phyloP scores from a whole-genome alignment of 1,140 invertebrate species.

The Calephelis nemesis region DNA sequence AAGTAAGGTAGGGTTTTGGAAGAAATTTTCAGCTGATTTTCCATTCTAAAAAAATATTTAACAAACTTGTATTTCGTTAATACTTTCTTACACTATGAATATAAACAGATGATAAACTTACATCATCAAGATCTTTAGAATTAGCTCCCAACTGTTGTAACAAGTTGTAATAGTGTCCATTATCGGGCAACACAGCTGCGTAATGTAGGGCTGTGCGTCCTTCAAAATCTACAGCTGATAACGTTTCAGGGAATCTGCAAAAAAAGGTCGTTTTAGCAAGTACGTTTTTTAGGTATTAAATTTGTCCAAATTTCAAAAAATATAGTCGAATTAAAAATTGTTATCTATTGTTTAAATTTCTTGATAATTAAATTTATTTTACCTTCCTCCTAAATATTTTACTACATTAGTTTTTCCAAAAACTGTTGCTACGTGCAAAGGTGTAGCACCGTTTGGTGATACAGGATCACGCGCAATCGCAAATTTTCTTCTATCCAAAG shows the following conservation, averaged over 20 bases:
- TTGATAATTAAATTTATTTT: conserved; percentile 24
- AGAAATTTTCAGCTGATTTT: conserved; percentile 87
- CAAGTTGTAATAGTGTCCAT: conserved; percentile 93
- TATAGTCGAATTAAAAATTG: background rate
- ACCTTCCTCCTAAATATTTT: conserved; percentile 82
- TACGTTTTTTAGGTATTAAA: background rate
- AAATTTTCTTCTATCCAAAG: conserved; percentile 94
- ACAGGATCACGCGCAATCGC: conserved; percentile 90
- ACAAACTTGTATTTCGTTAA: conserved; percentile 21
- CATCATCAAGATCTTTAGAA: conserved; percentile 89
- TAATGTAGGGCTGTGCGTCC: conserved; percentile 95
- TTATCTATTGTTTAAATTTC: background rate
- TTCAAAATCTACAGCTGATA: conserved; percentile 86
- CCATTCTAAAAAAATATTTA: conserved; percentile 81
- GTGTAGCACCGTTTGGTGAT: conserved; percentile 92
- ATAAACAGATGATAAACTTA: conserved; percentile 69
- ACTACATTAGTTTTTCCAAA: conserved; percentile 86
- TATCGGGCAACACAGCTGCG: conserved; percentile 90
- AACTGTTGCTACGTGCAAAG: conserved; percentile 94
- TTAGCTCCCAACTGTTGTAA: conserved; percentile 92
- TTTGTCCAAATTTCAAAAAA: background rate
- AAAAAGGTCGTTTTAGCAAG: no score
- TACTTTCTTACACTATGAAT: background rate
- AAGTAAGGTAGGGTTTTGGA: conserved; percentile 83
- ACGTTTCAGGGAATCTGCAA: conserved; percentile 90